These are phyloP conservation scores for Onychomys leucogaster DNA, from an alignment of 2,797 vertebrate species.

Conservation along the genomic window DNA sequence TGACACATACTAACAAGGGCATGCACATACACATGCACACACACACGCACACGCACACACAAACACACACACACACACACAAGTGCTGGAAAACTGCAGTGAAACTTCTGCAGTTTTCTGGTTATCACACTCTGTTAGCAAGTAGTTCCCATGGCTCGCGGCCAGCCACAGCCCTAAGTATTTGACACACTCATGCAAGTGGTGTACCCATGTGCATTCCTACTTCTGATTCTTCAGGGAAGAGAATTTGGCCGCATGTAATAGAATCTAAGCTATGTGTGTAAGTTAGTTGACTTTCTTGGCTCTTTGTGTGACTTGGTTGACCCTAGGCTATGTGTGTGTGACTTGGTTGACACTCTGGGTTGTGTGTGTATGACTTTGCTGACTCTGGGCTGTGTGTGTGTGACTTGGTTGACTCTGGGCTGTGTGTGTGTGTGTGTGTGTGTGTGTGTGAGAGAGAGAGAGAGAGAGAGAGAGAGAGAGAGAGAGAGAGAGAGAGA, in stretches of 20 bases:
- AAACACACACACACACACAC: not conserved
- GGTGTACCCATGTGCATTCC: not conserved
- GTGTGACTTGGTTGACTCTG: not conserved
- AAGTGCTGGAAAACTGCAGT: no score
- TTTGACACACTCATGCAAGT: not conserved
- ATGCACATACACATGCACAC: not conserved
- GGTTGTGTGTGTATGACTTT: not conserved
- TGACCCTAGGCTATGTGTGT: not conserved
- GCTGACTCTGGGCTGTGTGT: not conserved
- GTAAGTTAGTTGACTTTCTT: not conserved
- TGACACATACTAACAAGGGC: not conserved
- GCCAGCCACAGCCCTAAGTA: not conserved
- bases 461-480: no score
- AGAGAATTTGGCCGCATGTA: fast-evolving
- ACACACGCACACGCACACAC: not conserved
- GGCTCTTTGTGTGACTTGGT: fast-evolving
- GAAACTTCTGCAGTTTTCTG: not conserved
- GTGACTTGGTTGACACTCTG: fast-evolving
- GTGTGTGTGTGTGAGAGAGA: no score
- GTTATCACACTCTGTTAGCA: not conserved
- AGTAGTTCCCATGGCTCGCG: fast-evolving
- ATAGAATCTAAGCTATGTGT: no score
- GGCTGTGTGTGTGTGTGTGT: not conserved
- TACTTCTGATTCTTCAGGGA: fast-evolving
- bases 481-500: no score